These are phyloP conservation scores for Eupeodes corollae DNA, from an alignment of 1,140 invertebrate species.

Conservation along the genomic window DNA sequence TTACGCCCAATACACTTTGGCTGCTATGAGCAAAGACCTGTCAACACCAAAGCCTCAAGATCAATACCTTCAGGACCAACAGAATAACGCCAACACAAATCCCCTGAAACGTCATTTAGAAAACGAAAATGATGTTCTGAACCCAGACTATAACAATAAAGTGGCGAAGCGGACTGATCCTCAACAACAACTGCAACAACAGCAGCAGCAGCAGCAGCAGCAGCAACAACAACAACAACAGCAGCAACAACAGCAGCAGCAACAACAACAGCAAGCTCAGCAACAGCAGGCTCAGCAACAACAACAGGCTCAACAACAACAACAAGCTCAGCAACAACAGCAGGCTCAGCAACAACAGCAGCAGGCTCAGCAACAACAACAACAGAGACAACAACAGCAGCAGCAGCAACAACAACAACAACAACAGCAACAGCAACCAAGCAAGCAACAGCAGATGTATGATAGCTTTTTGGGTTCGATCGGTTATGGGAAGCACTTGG, in stretches of 20 bases:
- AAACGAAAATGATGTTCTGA: not conserved
- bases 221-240: slow-evolving; percentile 14
- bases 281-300: slow-evolving; percentile 16
- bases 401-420: not conserved
- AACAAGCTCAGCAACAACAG: slow-evolving; percentile 9
- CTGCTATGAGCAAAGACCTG: not conserved
- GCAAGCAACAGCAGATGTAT: slow-evolving; percentile 33
- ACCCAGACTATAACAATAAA: not conserved
- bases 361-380: slow-evolving; percentile 17
- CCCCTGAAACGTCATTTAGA: not conserved
- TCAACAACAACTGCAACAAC: not conserved
- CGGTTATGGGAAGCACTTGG: slow-evolving; percentile 25
- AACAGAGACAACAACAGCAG: slow-evolving; percentile 16
- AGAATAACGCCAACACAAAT: too few species aligned
- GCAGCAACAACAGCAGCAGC: not conserved
- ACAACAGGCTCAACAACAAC: slow-evolving; percentile 4
- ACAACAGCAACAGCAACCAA: slow-evolving; percentile 9
- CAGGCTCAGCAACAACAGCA: slow-evolving; percentile 7
- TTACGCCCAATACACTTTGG: not conserved
- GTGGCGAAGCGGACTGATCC: not conserved
- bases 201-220: slow-evolving; percentile 16
- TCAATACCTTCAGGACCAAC: not conserved
- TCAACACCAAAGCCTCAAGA: not conserved
- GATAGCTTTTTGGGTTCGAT: slow-evolving; percentile 31
- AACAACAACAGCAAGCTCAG: slow-evolving; percentile 31